These are phyloP conservation scores for Microcaecilia unicolor DNA, from an alignment of 2,797 vertebrate species.

Conservation along the genomic window DNA sequence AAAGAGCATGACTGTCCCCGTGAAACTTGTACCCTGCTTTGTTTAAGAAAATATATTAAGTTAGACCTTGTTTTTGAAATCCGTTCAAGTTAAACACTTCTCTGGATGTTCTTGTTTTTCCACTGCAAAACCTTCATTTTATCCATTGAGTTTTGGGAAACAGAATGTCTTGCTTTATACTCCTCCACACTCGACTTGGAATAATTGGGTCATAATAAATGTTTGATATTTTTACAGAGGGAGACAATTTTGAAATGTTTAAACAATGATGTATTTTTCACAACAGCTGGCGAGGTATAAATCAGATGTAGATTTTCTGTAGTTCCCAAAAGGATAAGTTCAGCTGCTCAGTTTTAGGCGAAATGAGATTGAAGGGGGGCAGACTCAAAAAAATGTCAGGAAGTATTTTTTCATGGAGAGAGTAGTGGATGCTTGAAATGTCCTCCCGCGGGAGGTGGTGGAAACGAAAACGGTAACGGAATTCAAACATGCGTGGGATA, in stretches of 20 bases:
- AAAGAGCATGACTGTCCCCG: conserved; percentile 7
- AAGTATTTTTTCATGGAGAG: no score
- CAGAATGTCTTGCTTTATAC: conserved; percentile 22
- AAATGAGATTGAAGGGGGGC: no score
- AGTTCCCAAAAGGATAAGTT: conserved; percentile 17
- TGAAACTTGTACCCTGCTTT: conserved; percentile 20
- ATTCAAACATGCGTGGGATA: no score
- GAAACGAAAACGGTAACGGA: no score
- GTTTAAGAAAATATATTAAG: conserved; percentile 31
- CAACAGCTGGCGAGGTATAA: conserved; percentile 20
- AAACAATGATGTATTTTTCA: conserved; percentile 32
- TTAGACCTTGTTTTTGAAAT: conserved; percentile 21
- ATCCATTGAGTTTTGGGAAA: conserved; percentile 23
- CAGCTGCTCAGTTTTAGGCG: no score
- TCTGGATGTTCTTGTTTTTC: conserved; percentile 19
- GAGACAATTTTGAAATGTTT: conserved; percentile 28
- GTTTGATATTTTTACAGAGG: conserved; percentile 29
- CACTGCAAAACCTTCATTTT: conserved; percentile 24
- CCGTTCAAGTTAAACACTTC: conserved; percentile 23
- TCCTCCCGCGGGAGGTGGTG: no score
- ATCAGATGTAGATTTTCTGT: conserved; percentile 10
- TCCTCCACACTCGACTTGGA: conserved; percentile 17
- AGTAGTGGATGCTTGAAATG: no score
- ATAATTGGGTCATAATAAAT: conserved; percentile 27
- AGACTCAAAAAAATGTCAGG: no score